Percentiles rank a stretch among this genome's conserved stretches.
Conservation (phyloP, 37 sponge, comb jelly and placozoan genomes). For the Haliclona indistincta region DNA sequence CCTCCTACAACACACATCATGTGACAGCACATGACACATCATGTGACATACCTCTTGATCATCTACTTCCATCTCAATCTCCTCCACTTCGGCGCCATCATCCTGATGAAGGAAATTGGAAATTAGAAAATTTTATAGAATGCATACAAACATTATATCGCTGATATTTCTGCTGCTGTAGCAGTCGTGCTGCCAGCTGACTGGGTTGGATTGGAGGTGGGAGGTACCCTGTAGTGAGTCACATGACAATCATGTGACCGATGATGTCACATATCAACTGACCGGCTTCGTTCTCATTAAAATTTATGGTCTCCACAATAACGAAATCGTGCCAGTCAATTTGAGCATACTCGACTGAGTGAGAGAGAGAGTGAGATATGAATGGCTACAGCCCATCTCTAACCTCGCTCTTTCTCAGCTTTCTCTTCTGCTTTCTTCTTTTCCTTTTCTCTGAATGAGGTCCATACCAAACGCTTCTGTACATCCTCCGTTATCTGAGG, state of each 20-base stretch:
- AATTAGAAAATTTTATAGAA: background rate
- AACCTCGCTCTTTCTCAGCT: constrained; percentile 87
- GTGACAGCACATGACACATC: background rate
- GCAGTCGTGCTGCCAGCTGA: constrained; percentile 83
- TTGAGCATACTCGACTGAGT: constrained; percentile 90
- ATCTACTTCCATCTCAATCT: constrained; percentile 94
- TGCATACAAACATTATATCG: constrained; percentile 58
- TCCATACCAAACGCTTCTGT: constrained; percentile 80
- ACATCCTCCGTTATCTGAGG: constrained; percentile 67
- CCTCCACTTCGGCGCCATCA: constrained; percentile 71
- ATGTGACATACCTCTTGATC: constrained; percentile 44
- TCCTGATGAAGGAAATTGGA: constrained; percentile 3
- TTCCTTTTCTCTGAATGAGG: constrained; percentile 71
- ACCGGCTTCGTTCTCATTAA: constrained; percentile 91
- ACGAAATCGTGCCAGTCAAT: constrained; percentile 99
- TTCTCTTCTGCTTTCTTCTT: constrained; percentile 79
- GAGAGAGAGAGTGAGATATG: background rate
- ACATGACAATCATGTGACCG: background rate
- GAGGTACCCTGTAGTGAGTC: constrained; percentile 62
- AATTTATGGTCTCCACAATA: constrained; percentile 92
- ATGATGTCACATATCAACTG: background rate
- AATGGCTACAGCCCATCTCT: background rate
- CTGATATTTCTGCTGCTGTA: constrained; percentile 92
- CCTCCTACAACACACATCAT: background rate
- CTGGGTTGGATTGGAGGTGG: constrained; percentile 93